Conservation (phyloP, 1,140 invertebrate genomes). For the Diplogasteroides magnus region DNA sequence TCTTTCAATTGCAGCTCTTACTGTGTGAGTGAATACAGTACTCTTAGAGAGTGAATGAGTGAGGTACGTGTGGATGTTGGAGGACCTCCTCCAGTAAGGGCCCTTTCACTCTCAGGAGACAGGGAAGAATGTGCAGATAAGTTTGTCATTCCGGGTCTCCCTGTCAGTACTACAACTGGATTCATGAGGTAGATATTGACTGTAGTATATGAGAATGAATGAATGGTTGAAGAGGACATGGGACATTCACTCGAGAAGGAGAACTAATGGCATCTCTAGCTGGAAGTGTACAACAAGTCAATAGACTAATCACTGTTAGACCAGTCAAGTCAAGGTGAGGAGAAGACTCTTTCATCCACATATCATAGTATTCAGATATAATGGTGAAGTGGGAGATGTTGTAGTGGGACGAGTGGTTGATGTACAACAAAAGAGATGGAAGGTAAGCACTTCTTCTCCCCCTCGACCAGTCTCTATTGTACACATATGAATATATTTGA, state of each 20-base stretch:
- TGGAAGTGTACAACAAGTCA: constrained; percentile 84
- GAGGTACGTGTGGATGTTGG: no score
- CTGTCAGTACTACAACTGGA: constrained; percentile 14
- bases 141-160: constrained; percentile 22
- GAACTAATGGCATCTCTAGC: constrained; percentile 82
- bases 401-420: constrained; percentile 87
- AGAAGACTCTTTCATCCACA: not conserved
- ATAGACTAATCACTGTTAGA: constrained; percentile 82
- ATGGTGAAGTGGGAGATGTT: constrained; percentile 89
- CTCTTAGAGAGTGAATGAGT: no score
- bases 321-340: constrained; percentile 76
- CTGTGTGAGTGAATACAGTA: no score
- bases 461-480: not conserved
- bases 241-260: constrained; percentile 77
- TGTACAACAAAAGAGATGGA: constrained; percentile 81
- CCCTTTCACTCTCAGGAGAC: not conserved
- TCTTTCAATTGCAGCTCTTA: no score
- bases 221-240: constrained; percentile 74
- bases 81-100: no score
- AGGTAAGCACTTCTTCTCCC: constrained; percentile 62
- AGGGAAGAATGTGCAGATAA: not conserved
- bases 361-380: constrained; percentile 55
- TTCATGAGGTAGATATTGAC: constrained; percentile 18
- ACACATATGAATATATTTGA: not conserved
- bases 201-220: not conserved